phyloP scores from a whole-genome alignment of 1,140 invertebrate species.

The Temnothorax curvispinosus region DNA sequence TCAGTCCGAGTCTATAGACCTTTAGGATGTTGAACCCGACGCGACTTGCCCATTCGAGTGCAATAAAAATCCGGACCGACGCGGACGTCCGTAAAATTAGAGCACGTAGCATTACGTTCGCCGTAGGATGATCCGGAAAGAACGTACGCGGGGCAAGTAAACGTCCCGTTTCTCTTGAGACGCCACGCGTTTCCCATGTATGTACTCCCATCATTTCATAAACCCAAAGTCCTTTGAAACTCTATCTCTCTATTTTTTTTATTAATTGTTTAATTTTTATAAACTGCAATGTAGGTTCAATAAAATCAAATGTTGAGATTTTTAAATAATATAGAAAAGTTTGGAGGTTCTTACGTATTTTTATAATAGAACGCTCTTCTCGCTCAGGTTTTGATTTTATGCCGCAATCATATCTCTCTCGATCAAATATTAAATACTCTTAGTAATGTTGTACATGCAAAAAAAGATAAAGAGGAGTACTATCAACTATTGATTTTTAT shows the following conservation, averaged over 20 bases:
- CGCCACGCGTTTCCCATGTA: background rate
- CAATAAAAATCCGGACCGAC: conserved; percentile 37
- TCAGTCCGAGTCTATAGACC: conserved; percentile 26
- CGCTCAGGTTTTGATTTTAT: background rate
- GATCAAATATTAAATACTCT: background rate
- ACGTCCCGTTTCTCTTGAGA: background rate
- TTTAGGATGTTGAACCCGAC: conserved; percentile 40
- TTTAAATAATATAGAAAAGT: background rate
- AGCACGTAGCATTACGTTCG: conserved; percentile 3
- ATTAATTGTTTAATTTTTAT: background rate
- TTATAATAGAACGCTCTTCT: background rate
- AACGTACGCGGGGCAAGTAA: background rate
- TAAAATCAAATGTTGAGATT: background rate
- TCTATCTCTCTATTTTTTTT: background rate
- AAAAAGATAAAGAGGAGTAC: background rate
- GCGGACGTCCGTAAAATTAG: background rate
- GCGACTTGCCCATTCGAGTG: background rate
- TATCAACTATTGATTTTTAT: background rate
- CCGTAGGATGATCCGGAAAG: background rate
- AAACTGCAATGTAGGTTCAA: background rate
- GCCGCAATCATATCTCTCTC: background rate
- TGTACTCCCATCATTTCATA: background rate
- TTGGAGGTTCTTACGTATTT: too few species aligned
- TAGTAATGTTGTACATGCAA: background rate
- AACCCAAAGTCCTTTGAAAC: background rate